Evolutionary conservation across 2,888 invertebrate species (phyloP), one percentile per base, ranked within the genome.

Genomic region (Trisateles emortualis): DNA sequence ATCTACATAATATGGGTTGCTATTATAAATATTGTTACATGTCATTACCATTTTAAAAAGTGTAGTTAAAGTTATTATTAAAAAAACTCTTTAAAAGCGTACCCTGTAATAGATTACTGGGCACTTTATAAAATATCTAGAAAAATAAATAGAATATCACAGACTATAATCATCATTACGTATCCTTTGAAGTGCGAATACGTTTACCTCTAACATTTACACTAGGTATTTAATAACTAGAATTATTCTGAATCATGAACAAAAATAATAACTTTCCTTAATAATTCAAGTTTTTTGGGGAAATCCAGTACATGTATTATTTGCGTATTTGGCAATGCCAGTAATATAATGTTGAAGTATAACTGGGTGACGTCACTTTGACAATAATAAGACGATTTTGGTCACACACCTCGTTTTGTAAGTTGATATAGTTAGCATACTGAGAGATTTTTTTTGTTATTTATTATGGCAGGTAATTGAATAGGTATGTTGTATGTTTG

Each of bases 311-410:
- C 38, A 39, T 42, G 33, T 26, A n/a, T n/a, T 52, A 49, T 47
- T 11, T 53, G 16, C 52, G 35, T 29, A 58, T 52, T 54, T 39
- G 47, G 47, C 24, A 47, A 32, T 47, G 30, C 1, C 32, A 13
- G 40, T 40, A 40, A 24, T 44, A 24, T 35, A 19, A 46, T 46
- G 16, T 30, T 41, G n/a, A 30, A 54, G 32, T 35, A 26, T 29
- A 43, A 24, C 3, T n/a, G n/a, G 16, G 19, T 68, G 68, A 68
- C 51, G 64, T 68, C 65, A 68, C 40, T 43, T 9, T 41, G 19
- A 67, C 43, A 62, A 36, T 66, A 52, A 36, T 50, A n/a, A 29
- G 10, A 16, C 51, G 5, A 16, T 38, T 58, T 62, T 45, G 9
- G 45, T 29, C 33, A 13, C 30, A 46, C 53, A 0, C 36, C 56